A percentile compares a stretch with the other conserved stretches of the same genome.
Evolutionary conservation across 2,888 invertebrate species (phyloP).

Genomic region (Melinaea menophilus): DNA sequence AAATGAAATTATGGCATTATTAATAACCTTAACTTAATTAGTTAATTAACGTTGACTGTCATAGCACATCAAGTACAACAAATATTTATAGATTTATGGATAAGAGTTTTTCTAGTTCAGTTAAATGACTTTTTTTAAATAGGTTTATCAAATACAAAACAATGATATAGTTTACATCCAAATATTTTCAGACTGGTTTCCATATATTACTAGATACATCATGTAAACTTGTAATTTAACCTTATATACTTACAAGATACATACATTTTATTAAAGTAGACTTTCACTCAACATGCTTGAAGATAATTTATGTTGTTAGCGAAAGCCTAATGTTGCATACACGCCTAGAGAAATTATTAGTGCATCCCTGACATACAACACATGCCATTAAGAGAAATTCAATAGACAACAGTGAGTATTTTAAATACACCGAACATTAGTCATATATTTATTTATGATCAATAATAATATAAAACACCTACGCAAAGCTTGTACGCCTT

Average conservation of each 20-base stretch:
- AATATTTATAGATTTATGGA: neutral
- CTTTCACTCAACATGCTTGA: conserved; percentile 38
- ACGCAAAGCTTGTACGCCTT: neutral
- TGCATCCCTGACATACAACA: conserved; percentile 48
- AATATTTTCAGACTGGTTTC: no score
- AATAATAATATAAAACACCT: neutral
- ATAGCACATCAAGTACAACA: no score
- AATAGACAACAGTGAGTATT: conserved; percentile 1
- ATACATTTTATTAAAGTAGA: conserved; percentile 25
- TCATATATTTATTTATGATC: neutral
- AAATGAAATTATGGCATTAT: no score
- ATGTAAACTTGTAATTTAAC: neutral
- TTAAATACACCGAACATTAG: neutral
- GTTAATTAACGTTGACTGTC: no score
- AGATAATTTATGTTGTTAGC: conserved; percentile 35
- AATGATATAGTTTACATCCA: no score
- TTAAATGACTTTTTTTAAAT: no score
- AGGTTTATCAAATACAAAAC: no score
- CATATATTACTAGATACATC: no score
- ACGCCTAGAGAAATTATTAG: conserved; percentile 49
- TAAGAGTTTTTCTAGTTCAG: no score
- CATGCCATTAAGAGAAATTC: conserved; percentile 29
- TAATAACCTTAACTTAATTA: no score
- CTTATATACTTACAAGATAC: conserved; percentile 3
- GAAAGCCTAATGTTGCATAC: conserved; percentile 38